Percentiles rank a stretch among this genome's conserved stretches.
Evolutionary conservation across 2,888 invertebrate genomes (phyloP).

Genomic region (Acanthococcus lagerstroemiae): DNA sequence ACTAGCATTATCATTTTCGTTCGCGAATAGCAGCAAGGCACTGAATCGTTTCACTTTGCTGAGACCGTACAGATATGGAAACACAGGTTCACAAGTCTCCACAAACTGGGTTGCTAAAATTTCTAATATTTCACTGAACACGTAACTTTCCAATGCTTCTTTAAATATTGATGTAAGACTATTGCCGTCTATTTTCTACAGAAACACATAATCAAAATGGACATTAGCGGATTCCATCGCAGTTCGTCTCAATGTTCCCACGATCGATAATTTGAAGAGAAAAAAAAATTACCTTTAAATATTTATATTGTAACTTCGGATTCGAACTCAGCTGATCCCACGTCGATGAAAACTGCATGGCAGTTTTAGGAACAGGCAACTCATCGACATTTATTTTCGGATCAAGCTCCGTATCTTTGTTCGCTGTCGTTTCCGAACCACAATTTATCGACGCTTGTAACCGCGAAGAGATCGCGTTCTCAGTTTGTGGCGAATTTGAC

Average conservation of each 20-base stretch:
- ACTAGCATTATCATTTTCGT: constrained; percentile 18
- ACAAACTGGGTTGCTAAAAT: constrained; percentile 46
- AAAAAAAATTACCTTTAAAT: constrained; percentile 19
- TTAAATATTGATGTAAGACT: constrained; percentile 54
- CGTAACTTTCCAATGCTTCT: constrained; percentile 55
- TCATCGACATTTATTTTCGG: neutral
- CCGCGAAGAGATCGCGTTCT: neutral
- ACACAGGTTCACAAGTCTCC: constrained; percentile 36
- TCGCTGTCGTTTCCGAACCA: neutral
- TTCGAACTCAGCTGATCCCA: constrained; percentile 12
- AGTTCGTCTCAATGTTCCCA: too few relatives aligned
- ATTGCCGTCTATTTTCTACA: constrained; percentile 50
- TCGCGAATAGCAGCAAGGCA: constrained; percentile 18
- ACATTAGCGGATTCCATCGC: too few relatives aligned
- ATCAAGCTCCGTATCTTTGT: neutral
- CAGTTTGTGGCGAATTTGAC: neutral
- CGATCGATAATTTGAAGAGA: too few relatives aligned
- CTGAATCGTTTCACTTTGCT: constrained; percentile 17
- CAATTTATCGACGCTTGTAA: too few relatives aligned
- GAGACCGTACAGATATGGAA: constrained; percentile 6
- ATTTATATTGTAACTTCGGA: neutral
- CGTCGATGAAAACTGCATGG: constrained; percentile 3
- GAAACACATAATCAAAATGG: neutral
- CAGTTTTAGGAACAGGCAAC: constrained; percentile 21
- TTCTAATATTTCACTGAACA: constrained; percentile 52